Evolutionary conservation across 2,888 invertebrate species (phyloP), one percentile per base, ranked within the genome.

Genomic region (Danaus chrysippus): DNA sequence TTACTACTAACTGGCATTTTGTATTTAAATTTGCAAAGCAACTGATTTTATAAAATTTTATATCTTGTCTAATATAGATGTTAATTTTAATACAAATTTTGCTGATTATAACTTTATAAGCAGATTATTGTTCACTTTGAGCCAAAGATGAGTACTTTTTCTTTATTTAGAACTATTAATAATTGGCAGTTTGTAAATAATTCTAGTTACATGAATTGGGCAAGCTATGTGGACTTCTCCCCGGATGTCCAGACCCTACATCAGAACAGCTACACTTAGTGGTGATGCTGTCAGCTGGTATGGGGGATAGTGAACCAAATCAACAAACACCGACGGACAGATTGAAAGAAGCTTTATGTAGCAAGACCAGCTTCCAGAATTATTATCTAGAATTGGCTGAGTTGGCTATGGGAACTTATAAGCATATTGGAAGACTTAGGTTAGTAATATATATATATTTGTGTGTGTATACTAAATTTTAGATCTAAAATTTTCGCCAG

Each of bases 401-500:
- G 81, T 85, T 98, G 67, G 97, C 98, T 0, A 98, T 98, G 94
- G 97, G 98, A 58, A 98, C 98, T 0, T 98, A 97, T 79, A 99
- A 99, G 77, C 98, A 98, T 86, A 97, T 98, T 68, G 95, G 95
- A 0, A 92, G 96, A 64, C 80, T 93, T 71, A 91, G 94, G 81
- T 91, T 10, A 57, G 77, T 73, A 52, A n/a, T 34, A 34, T 34
- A 34, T 34, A 34, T 34, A 34, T 34, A 34, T 6, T 6, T 34
- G 8, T 6, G 8, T 34, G 1, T 34, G 8, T 34, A 34, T 34
- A 6, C 3, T 34, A 23, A 23, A 23, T 3, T 23, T 23, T 3
- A 23, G 23, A 23, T 23, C 23, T 23, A 3, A 23, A 3, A 23
- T 3, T 23, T 23, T 23, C 1, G 3, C 23, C 2, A 23, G 23